These are phyloP conservation scores for Ypsolopha sequella DNA, from an alignment of 2,888 invertebrate species.

Conservation along the genomic window DNA sequence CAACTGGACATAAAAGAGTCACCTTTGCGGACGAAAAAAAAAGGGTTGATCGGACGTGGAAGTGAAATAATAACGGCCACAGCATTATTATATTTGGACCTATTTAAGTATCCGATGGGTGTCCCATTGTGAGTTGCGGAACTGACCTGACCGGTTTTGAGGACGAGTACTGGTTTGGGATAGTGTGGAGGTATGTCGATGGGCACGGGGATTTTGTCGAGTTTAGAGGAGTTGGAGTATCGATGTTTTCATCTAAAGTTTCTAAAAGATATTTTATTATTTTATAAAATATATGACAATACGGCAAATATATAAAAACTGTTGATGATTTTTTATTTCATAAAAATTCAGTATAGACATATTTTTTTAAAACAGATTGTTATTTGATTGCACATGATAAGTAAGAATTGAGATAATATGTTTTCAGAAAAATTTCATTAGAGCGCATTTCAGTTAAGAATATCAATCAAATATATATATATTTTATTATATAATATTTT, in stretches of 20 bases:
- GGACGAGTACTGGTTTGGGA: constrained; percentile 4
- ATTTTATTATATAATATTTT: too few species aligned
- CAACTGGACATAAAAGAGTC: constrained; percentile 60
- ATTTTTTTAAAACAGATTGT: too few species aligned
- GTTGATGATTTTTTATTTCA: too few species aligned
- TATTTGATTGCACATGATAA: too few species aligned
- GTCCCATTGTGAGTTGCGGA: constrained; percentile 54
- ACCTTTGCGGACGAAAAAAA: constrained; percentile 21
- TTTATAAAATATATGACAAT: too few species aligned
- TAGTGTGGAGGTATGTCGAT: not conserved
- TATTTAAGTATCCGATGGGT: constrained; percentile 68
- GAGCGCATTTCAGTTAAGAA: too few species aligned
- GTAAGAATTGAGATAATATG: too few species aligned
- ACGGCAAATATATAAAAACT: too few species aligned
- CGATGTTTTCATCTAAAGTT: not conserved
- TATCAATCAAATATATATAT: too few species aligned
- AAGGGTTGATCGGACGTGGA: constrained; percentile 18
- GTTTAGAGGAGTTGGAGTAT: not conserved
- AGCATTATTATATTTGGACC: constrained; percentile 67
- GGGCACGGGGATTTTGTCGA: not conserved
- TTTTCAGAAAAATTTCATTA: too few species aligned
- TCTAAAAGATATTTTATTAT: too few species aligned
- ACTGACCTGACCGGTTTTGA: constrained; percentile 67
- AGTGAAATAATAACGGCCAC: constrained; percentile 42
- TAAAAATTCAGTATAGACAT: too few species aligned